Evolutionary conservation across 1,140 invertebrate species (phyloP), one percentile per base, ranked within the genome.

Genomic region (Eciton burchellii): DNA sequence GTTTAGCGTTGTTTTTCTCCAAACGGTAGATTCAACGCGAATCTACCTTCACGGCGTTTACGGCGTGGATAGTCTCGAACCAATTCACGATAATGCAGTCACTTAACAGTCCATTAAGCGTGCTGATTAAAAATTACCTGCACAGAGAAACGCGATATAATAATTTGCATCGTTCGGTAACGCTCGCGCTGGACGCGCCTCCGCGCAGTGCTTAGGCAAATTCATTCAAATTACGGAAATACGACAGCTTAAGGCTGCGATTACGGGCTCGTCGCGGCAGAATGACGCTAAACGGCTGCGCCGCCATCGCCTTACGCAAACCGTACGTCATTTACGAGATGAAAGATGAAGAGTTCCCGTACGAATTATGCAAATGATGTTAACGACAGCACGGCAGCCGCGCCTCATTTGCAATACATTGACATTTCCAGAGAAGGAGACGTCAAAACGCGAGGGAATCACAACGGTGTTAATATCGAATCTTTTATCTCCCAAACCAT

Each of bases 201-300:
- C 45, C 16, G 35, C 29, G 43, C 49, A 14, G 21, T 12, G 72
- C 57, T 88, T 88, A 87, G 41, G 82, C 68, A 85, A 88, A 88
- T 88, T 88, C 71, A 83, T 83, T 88, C 59, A 63, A 88, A 88
- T 88, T 83, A 54, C 72, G 63, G 59, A 84, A 88, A 76, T 84
- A 82, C 77, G 82, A 87, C 57, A 72, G 82, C 56, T 79, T 79
- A 73, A 88, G 66, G 59, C 54, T 72, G 59, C 66, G 72, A 84
- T 88, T 85, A 88, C 49, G 52, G 49, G 63, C 57, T 76, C 49
- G 19, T 73, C 70, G 49, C 16, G 54, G 21, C 66, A n/a, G 16
- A 74, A 73, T 81, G 62, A 79, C 82, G 81, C 56, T 86, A 71
- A 87, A 87, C 52, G 70, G 52, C 60, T n/a, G n/a, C 62, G 62